Evolutionary conservation across 92 coral and sea anemone species (phyloP).

Genomic region (Paramuricea clavata): DNA sequence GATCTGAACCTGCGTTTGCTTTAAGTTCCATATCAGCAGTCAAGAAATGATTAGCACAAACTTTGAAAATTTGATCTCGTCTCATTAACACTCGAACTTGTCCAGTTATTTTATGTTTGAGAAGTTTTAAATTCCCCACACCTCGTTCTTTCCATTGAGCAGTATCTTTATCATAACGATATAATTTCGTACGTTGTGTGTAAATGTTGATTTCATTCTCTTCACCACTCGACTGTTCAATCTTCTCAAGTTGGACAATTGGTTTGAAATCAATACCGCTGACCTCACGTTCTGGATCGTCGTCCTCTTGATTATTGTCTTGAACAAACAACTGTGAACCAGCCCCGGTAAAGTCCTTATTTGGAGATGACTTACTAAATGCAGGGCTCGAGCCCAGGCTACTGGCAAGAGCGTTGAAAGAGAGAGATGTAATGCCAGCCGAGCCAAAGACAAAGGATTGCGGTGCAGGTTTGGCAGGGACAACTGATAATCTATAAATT

Average conservation of each 20-base stretch:
- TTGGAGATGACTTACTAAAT: slow-evolving; percentile 43
- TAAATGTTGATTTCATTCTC: slow-evolving; percentile 74
- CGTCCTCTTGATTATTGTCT: slow-evolving; percentile 36
- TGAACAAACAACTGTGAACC: slow-evolving; percentile 51
- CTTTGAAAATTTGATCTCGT: slow-evolving; percentile 77
- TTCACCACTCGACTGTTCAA: slow-evolving; percentile 75
- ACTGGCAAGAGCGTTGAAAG: slow-evolving; percentile 77
- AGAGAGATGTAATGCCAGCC: slow-evolving; percentile 70
- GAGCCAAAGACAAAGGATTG: slow-evolving; percentile 87
- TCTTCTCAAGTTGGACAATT: slow-evolving; percentile 79
- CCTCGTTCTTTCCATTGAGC: slow-evolving; percentile 85
- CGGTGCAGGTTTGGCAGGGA: not conserved
- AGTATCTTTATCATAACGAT: slow-evolving; percentile 63
- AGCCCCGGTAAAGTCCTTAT: slow-evolving; percentile 68
- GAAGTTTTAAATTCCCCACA: slow-evolving; percentile 75
- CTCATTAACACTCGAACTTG: slow-evolving; percentile 79
- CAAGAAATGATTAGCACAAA: slow-evolving; percentile 82
- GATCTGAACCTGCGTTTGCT: slow-evolving; percentile 70
- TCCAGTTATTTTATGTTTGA: slow-evolving; percentile 47
- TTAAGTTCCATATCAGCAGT: slow-evolving; percentile 77
- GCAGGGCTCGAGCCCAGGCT: slow-evolving; percentile 31
- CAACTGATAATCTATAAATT: not conserved
- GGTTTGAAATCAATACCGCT: slow-evolving; percentile 83
- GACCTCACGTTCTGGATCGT: slow-evolving; percentile 65
- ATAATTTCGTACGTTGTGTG: slow-evolving; percentile 74